phyloP scores from a whole-genome alignment of 2,113 vertebrate species.

The Thalassoma bifasciatum region DNA sequence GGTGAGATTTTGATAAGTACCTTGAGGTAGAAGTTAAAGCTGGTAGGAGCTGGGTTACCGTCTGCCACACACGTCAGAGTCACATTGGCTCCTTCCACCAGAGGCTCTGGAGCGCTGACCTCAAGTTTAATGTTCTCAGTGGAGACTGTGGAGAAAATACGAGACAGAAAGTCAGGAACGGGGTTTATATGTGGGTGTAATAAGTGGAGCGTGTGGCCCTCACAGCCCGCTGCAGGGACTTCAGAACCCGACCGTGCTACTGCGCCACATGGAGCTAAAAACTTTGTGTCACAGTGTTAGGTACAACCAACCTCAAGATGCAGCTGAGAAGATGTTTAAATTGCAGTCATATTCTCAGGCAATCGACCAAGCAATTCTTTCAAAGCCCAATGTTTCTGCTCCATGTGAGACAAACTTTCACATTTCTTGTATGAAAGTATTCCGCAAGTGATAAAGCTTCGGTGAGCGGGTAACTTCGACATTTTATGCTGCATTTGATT shows the following conservation, averaged over 20 bases:
- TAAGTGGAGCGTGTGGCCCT: slow-evolving; percentile 13
- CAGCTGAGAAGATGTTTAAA: slow-evolving; percentile 40
- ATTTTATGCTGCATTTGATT: slow-evolving; percentile 28
- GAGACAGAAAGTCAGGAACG: slow-evolving; percentile 45
- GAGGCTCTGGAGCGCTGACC: slow-evolving; percentile 81
- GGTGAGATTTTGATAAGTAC: slow-evolving; percentile 43
- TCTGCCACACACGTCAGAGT: slow-evolving; percentile 93
- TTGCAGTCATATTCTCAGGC: slow-evolving; percentile 58
- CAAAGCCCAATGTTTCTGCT: slow-evolving; percentile 54
- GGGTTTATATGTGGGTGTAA: neutral
- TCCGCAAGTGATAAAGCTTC: neutral
- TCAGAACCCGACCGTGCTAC: slow-evolving; percentile 7
- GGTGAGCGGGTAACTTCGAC: slow-evolving; percentile 45
- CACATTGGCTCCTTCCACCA: slow-evolving; percentile 93
- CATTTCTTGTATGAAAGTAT: neutral
- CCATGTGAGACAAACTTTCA: slow-evolving; percentile 42
- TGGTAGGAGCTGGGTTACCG: slow-evolving; percentile 92
- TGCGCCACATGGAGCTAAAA: slow-evolving; percentile 28
- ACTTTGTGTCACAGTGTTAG: slow-evolving; percentile 35
- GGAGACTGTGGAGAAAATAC: slow-evolving; percentile 84
- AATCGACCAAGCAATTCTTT: slow-evolving; percentile 62
- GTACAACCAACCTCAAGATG: slow-evolving; percentile 47
- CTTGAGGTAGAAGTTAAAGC: slow-evolving; percentile 90
- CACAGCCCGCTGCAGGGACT: slow-evolving; percentile 8
- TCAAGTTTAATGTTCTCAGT: slow-evolving; percentile 91